Conservation (phyloP, 2,888 invertebrate species). For the Barypeithes pellucidus region DNA sequence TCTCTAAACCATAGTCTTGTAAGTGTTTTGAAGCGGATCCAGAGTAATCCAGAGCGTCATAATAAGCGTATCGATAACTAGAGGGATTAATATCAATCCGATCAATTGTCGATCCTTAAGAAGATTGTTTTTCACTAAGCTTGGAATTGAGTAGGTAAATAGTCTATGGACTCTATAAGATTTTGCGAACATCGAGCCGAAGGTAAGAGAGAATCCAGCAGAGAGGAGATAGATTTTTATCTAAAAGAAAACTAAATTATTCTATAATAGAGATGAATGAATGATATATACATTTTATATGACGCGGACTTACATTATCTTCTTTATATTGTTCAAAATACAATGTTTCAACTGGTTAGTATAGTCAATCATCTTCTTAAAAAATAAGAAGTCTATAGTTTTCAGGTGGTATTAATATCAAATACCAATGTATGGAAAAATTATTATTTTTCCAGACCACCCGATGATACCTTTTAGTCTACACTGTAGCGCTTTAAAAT, state of each 20-base stretch:
- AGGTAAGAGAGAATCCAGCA: slow-evolving; percentile 92
- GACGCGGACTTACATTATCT: too few relatives aligned
- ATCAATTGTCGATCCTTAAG: slow-evolving; percentile 93
- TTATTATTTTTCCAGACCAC: too few relatives aligned
- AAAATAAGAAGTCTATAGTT: too few relatives aligned
- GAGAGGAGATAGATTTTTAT: slow-evolving; percentile 90
- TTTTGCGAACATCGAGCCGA: slow-evolving; percentile 96
- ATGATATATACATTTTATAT: too few relatives aligned
- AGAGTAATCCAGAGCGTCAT: slow-evolving; percentile 88
- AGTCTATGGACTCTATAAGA: slow-evolving; percentile 93
- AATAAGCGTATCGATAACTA: slow-evolving; percentile 87
- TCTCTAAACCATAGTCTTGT: slow-evolving; percentile 86
- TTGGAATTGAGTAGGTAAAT: slow-evolving; percentile 87
- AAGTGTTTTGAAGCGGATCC: slow-evolving; percentile 92
- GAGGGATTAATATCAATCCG: slow-evolving; percentile 85
- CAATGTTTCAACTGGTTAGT: too few relatives aligned
- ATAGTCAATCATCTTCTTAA: too few relatives aligned
- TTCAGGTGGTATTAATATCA: too few relatives aligned
- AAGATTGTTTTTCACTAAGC: slow-evolving; percentile 90
- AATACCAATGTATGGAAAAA: too few relatives aligned
- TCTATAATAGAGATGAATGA: too few relatives aligned
- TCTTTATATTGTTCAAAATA: too few relatives aligned
- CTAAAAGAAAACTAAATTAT: slow-evolving; percentile 76
- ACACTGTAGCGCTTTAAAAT: too few relatives aligned
- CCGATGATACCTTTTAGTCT: too few relatives aligned